Evolutionary conservation across 2,888 invertebrate species (phyloP), one percentile per base, ranked within the genome.

Genomic region (Sarcophaga carnaria): DNA sequence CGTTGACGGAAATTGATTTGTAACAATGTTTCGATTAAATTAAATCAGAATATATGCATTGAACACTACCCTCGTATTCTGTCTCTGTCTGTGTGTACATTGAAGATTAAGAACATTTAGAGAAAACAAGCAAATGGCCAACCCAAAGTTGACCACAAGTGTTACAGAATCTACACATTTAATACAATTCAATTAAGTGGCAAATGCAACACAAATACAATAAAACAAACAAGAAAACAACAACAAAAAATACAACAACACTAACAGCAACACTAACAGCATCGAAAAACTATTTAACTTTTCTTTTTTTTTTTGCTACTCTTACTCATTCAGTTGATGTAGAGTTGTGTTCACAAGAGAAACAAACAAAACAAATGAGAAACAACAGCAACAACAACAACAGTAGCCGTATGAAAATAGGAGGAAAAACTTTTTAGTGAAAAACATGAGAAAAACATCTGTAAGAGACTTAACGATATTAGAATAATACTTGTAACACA

Each of bases 151-250:
- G 87, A 82, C 84, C 87, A 82, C 87, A 84, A 84, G 84, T 87
- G 84, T 82, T 84, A 82, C 87, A 87, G 27, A 70, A 59, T 79
- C 70, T 84, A 79, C 79, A 71, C 84, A 79, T 84, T 87, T 87
- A 79, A 84, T 84, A 69, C 87, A 87, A 84, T 87, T 87, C 87
- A 87, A 87, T 87, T 87, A 84, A 87, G 87, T 82, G 75, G 75
- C 79, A 79, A 79, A 76, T 76, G 63, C 71, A 86, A 87, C 82
- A 67, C 72, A 80, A 80, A 71, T 66, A 22, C 22, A 27, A 47
- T 25, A 67, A n/a, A 63, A 81, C 62, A 37, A 75, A 54, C 60
- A 45, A 37, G 69, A 54, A 27, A 82, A 47, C 4, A 63, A 27
- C 54, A 66, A 63, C 37, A 76, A 22, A 22, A 60, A 67, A 37